phyloP scores from a whole-genome alignment of 2,888 invertebrate species.

The Drosophila demipolita region DNA sequence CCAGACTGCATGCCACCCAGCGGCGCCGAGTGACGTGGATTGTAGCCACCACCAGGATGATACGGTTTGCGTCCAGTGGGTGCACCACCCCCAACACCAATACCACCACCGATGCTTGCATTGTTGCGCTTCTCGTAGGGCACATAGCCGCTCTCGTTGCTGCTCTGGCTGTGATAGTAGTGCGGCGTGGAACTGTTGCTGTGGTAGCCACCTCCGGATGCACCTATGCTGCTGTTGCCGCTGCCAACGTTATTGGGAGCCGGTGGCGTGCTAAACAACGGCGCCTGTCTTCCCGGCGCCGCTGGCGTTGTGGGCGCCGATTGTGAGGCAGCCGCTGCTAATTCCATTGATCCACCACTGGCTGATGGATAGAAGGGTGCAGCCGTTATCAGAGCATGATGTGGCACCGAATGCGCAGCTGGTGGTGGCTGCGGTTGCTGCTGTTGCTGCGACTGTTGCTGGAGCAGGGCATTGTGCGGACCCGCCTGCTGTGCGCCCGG shows the following conservation, averaged over 20 bases:
- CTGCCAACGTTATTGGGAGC: conserved; percentile 66
- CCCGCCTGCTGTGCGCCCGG: conserved; percentile 73
- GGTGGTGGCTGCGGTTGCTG: conserved; percentile 55
- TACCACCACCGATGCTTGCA: conserved; percentile 26
- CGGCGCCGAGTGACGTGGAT: conserved; percentile 66
- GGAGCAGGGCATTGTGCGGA: conserved; percentile 45
- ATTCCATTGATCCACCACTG: conserved; percentile 51
- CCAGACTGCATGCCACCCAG: conserved; percentile 63
- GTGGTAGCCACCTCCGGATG: conserved; percentile 60
- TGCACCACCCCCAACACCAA: conserved; percentile 8
- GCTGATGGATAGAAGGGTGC: conserved; percentile 80
- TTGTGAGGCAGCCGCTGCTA: conserved; percentile 72
- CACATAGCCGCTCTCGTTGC: conserved; percentile 61
- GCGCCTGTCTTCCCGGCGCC: conserved; percentile 78
- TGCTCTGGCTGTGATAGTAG: conserved; percentile 75
- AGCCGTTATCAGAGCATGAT: conserved; percentile 83
- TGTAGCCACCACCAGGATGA: conserved; percentile 68
- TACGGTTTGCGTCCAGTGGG: conserved; percentile 60
- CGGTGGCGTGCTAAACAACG: conserved; percentile 84
- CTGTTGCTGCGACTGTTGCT: conserved; percentile 67
- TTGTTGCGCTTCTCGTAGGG: conserved; percentile 80
- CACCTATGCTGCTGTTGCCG: conserved; percentile 23
- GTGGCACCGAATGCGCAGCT: conserved; percentile 70
- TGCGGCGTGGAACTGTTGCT: conserved; percentile 81
- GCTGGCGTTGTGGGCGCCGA: conserved; percentile 85